Base-by-base conservation (phyloP, 2,113 vertebrate species). In the Ibidorhyncha struthersii region DNA sequence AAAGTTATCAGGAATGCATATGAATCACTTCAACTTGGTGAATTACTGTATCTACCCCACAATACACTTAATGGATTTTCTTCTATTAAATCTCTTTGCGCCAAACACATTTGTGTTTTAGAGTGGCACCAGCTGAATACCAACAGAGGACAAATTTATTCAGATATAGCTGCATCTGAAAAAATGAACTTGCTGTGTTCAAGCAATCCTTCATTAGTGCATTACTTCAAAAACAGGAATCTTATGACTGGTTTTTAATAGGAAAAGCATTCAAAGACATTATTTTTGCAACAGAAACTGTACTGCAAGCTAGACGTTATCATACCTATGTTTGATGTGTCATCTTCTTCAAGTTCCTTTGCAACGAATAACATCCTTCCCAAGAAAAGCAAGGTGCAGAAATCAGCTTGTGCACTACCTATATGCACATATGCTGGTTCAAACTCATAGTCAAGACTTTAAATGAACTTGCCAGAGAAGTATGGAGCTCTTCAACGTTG, bases 311-410 rank as follows among this genome's bases (percentile, higher is more conserved):
- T 71, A 62, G 26, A 79, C 90, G 66, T 22, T 16, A 93, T 23
- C 95, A n/a, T 97, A 96, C 96, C 96, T 87, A 30, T 61, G 59
- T 89, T 67, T 3, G 62, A 87, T 19, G 32, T 5, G 41, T 32
- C 73, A 34, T 76, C 91, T 63, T 84, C 87, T 52, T 92, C 77
- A 43, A 77, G 65, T 4, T 89, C 84, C 65, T 96, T 79, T 27
- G 84, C 73, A 59, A 45, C 5, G 62, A 94, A 59, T 38, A 92
- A 41, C 95, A 95, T 96, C 84, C 65, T 95, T 76, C 29, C 78
- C 34, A 36, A 29, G 40, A 22, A 43, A 15, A 72, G 41, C 43
- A 41, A 59, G 63, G n/a, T n/a, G 83, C 69, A 95, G 47, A 7
- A 74, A 59, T 17, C 73, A 41, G 72, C 58, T 8, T 13, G 27